Conservation (phyloP, 1,140 invertebrate species). For the Thaumatotibia leucotreta region DNA sequence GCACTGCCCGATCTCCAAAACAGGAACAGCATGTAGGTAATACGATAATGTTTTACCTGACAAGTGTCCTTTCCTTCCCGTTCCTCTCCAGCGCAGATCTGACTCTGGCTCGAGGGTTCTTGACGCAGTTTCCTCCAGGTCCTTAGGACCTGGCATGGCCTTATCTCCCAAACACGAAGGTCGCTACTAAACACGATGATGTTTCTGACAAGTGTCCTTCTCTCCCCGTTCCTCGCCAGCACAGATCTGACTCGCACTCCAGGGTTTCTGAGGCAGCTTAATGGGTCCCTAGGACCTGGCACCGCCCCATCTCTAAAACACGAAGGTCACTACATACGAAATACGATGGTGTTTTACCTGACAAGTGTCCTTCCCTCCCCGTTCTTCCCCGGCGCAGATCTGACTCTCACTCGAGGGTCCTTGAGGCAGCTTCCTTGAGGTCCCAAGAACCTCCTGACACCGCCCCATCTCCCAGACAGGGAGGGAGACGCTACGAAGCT, state of each 20-base stretch:
- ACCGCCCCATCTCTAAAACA: slow-evolving; percentile 48
- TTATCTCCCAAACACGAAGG: too few species aligned
- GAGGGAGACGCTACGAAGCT: slow-evolving; percentile 54
- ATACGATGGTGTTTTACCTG: slow-evolving; percentile 78
- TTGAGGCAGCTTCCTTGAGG: slow-evolving; percentile 45
- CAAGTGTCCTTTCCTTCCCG: too few species aligned
- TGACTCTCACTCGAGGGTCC: slow-evolving; percentile 52
- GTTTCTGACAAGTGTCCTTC: slow-evolving; percentile 48
- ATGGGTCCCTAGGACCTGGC: slow-evolving; percentile 42
- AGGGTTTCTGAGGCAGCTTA: slow-evolving; percentile 45
- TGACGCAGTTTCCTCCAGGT: too few species aligned
- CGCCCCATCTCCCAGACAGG: slow-evolving; percentile 48
- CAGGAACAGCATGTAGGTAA: too few species aligned
- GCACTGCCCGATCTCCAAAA: too few species aligned
- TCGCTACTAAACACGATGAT: too few species aligned
- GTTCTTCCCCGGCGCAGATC: slow-evolving; percentile 59
- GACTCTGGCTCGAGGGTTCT: too few species aligned
- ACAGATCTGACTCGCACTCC: slow-evolving; percentile 53
- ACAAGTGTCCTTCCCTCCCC: slow-evolving; percentile 83
- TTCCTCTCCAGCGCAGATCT: too few species aligned
- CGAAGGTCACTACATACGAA: too few species aligned
- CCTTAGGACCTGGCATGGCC: too few species aligned
- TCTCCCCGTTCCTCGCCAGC: slow-evolving; percentile 69
- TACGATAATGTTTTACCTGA: too few species aligned
- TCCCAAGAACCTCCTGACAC: slow-evolving; percentile 43